A percentile compares a stretch with the other conserved stretches of the same genome.
Conservation (phyloP, 2,797 vertebrate species). For the Sebastiscus albofasciatus region DNA sequence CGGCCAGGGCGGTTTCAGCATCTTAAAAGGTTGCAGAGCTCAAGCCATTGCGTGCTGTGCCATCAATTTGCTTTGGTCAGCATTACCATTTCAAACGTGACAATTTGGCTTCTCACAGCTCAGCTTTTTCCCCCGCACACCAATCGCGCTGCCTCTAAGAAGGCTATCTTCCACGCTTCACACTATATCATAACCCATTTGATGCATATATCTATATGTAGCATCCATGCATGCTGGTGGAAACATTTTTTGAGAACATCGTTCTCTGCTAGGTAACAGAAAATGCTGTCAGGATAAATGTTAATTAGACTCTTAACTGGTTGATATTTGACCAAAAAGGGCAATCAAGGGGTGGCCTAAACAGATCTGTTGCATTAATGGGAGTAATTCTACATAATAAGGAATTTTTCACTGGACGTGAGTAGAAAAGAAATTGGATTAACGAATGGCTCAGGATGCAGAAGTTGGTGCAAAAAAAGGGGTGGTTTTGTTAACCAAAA, state of each 20-base stretch:
- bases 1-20: background rate
- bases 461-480: too few species aligned
- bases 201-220: conserved; percentile 21
- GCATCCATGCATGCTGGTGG: conserved; percentile 2
- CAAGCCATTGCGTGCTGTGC: background rate
- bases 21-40: conserved; percentile 32
- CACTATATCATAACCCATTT: conserved; percentile 17
- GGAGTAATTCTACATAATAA: too few species aligned
- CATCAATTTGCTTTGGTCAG: conserved; percentile 46
- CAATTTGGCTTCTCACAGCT: conserved; percentile 29
- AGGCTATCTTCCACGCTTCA: conserved; percentile 23
- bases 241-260: background rate
- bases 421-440: too few species aligned
- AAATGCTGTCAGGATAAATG: background rate
- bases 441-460: too few species aligned
- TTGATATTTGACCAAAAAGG: background rate
- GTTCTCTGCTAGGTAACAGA: background rate
- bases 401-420: too few species aligned
- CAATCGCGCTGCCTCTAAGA: conserved; percentile 17
- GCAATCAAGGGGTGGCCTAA: background rate
- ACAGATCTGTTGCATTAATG: background rate
- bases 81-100: conserved; percentile 36
- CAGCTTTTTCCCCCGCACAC: conserved; percentile 9
- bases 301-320: background rate
- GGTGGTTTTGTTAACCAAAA: too few species aligned